phyloP scores from a whole-genome alignment of 2,888 invertebrate species.

The Ashinkailepas kermadecensis region DNA sequence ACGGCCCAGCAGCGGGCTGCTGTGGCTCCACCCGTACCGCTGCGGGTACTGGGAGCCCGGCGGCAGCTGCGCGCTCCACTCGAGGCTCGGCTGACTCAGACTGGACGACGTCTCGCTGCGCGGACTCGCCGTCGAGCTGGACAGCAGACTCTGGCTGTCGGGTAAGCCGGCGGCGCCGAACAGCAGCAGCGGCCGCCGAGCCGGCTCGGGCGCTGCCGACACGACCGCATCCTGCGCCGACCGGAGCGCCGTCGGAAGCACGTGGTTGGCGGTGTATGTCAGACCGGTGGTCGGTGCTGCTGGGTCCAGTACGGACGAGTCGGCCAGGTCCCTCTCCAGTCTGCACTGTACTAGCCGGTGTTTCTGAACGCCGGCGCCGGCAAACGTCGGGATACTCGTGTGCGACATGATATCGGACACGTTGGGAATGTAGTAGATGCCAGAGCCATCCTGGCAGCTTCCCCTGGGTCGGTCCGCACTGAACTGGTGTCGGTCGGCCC shows the following conservation, averaged over 20 bases:
- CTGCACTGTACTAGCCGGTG: conserved; percentile 42
- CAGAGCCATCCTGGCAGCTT: conserved; percentile 54
- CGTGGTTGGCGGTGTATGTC: conserved; percentile 62
- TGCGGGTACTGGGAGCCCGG: conserved; percentile 84
- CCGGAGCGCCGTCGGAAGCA: conserved; percentile 48
- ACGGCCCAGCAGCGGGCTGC: conserved; percentile 74
- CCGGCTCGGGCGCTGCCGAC: conserved; percentile 67
- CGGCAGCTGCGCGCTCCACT: conserved; percentile 60
- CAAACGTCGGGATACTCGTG: conserved; percentile 41
- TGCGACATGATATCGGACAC: conserved; percentile 71
- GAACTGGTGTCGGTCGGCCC: conserved; percentile 25
- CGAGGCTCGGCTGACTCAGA: conserved; percentile 78
- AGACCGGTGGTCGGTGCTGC: conserved; percentile 71
- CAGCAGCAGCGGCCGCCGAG: conserved; percentile 75
- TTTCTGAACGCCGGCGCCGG: conserved; percentile 49
- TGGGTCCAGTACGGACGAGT: conserved; percentile 66
- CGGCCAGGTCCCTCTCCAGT: conserved; percentile 78
- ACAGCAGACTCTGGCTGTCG: background rate
- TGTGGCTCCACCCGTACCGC: conserved; percentile 73
- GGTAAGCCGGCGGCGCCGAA: conserved; percentile 38
- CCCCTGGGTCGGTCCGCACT: conserved; percentile 29
- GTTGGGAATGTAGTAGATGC: conserved; percentile 79
- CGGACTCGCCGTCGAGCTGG: conserved; percentile 57
- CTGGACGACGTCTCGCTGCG: conserved; percentile 71
- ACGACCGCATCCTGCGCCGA: conserved; percentile 79